Percentiles rank a stretch among this genome's conserved stretches.
Conservation (phyloP, 2,113 vertebrate genomes). For the Spermophilus dauricus region DNA sequence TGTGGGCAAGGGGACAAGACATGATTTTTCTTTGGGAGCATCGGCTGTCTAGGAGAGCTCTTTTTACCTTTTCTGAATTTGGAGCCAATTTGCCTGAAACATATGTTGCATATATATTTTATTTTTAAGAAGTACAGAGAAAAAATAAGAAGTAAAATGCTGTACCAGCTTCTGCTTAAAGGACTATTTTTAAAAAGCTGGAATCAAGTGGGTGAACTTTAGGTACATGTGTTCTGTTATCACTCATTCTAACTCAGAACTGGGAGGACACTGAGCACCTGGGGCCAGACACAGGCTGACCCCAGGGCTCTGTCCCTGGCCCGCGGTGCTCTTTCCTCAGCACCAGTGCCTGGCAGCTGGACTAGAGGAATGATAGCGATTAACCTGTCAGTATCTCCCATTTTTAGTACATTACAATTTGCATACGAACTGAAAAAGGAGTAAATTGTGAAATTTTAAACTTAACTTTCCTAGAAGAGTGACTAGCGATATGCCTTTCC, state of each 20-base stretch:
- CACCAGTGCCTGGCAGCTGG: neutral
- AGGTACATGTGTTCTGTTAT: neutral
- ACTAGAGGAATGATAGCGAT: neutral
- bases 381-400: conserved; percentile 15
- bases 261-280: neutral
- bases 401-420: conserved; percentile 66
- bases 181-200: conserved; percentile 64
- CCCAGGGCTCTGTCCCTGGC: neutral
- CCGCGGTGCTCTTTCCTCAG: neutral
- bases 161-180: conserved; percentile 57
- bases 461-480: conserved; percentile 76
- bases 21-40: neutral
- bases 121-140: conserved; percentile 67
- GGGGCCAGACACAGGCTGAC: accelerated
- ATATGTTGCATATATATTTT: conserved; percentile 68
- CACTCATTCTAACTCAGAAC: neutral
- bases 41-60: conserved; percentile 52
- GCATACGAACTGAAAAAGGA: conserved; percentile 37
- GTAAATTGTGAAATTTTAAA: conserved; percentile 62
- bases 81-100: conserved; percentile 65
- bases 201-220: conserved; percentile 12
- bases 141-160: conserved; percentile 58
- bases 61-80: conserved; percentile 65
- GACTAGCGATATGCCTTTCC: conserved; percentile 39
- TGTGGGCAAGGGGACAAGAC: neutral